phyloP scores from a whole-genome alignment of 2,888 invertebrate species.

The Epiblema foenella region DNA sequence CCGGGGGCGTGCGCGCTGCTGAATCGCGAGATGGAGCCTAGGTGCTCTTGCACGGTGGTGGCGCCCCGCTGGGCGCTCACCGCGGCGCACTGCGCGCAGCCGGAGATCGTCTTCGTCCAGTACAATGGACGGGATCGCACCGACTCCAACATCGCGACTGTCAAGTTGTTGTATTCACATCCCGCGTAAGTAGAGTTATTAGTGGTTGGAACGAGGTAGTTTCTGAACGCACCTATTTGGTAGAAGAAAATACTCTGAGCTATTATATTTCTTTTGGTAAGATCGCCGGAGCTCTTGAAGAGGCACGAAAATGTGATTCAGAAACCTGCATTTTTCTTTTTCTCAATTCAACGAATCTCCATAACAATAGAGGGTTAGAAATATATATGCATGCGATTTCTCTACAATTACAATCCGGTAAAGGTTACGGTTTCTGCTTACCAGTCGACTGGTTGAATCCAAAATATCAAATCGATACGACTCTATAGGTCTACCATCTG shows the following conservation, averaged over 20 bases:
- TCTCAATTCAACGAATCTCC: not conserved
- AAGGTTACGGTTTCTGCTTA: too few relatives aligned
- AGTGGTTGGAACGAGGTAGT: not conserved
- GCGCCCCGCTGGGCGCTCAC: conserved; percentile 71
- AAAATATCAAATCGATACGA: too few relatives aligned
- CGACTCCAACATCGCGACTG: conserved; percentile 58
- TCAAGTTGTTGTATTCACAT: conserved; percentile 67
- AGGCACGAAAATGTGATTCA: too few relatives aligned
- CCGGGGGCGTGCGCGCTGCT: conserved; percentile 65
- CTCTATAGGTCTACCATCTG: too few relatives aligned
- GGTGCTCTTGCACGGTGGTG: conserved; percentile 68
- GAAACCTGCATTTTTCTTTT: too few relatives aligned
- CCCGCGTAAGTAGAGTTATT: conserved; percentile 53
- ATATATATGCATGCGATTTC: not conserved
- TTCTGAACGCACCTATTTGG: not conserved
- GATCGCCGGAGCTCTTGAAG: too few relatives aligned
- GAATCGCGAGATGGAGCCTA: conserved; percentile 65
- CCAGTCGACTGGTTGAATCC: too few relatives aligned
- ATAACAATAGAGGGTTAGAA: not conserved
- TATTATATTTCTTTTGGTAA: too few relatives aligned
- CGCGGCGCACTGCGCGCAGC: conserved; percentile 72
- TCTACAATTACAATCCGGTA: not conserved
- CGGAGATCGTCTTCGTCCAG: conserved; percentile 64
- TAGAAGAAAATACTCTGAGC: too few relatives aligned
- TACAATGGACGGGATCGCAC: conserved; percentile 62